A percentile compares a stretch with the other conserved stretches of the same genome.
These are phyloP conservation scores for Tiliacea citrago DNA, from an alignment of 2,888 invertebrate species.

Conservation along the genomic window DNA sequence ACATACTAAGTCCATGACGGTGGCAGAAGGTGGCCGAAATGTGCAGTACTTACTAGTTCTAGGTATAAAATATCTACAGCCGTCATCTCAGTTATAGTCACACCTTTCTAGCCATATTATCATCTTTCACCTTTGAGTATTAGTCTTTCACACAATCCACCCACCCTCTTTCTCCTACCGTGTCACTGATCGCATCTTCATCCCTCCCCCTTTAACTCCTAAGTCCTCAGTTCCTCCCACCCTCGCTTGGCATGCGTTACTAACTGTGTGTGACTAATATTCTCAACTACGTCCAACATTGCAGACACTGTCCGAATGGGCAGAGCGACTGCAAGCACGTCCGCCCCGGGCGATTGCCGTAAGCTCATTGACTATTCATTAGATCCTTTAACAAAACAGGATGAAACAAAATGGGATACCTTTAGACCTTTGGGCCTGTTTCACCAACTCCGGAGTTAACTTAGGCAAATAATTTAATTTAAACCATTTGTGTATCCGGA, in stretches of 20 bases:
- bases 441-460: background rate
- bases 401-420: constrained; percentile 1
- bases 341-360: constrained; percentile 59
- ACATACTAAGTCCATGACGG: background rate
- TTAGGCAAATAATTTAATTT: background rate
- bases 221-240: background rate
- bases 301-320: constrained; percentile 54
- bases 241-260: constrained; percentile 20
- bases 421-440: constrained; percentile 2
- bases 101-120: background rate
- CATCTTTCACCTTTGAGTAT: too few relatives aligned
- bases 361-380: constrained; percentile 39
- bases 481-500: background rate
- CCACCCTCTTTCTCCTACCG: background rate
- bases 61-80: background rate
- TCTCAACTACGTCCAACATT: constrained; percentile 32
- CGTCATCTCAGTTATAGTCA: too few relatives aligned
- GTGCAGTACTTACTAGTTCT: background rate
- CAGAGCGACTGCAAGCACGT: constrained; percentile 50
- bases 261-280: constrained; percentile 53
- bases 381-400: constrained; percentile 4
- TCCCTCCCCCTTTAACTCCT: background rate
- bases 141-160: background rate
- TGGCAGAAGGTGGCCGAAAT: background rate
- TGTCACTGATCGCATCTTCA: background rate